Base-by-base conservation (phyloP, 2,113 vertebrate genomes). In the Podiceps cristatus region DNA sequence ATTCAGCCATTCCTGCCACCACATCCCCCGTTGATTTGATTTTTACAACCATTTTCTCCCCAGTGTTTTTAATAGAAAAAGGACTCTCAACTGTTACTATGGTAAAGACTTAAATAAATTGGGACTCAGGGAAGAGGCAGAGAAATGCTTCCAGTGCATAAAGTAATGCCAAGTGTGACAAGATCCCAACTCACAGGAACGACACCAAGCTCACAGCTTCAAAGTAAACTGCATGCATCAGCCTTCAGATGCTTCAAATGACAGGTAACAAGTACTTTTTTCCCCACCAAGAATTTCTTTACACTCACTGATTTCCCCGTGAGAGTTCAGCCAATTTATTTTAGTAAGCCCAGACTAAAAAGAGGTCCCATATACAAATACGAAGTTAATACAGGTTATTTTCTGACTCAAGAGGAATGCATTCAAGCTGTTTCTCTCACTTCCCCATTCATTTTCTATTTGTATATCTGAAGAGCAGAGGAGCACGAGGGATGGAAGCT, bases 221-320 rank as follows among this genome's bases (percentile, higher is more conserved):
- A 4, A n/a, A 25, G 23, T 33, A 83, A 60, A 37, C 33, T 2
- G 4, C 25, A 18, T 1, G 3, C 42, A 83, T 31, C 56, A 15
- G 3, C 13, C 33, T 62, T 49, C 73, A 91, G 17, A 8, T 12
- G 40, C 44, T 85, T 64, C 50, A 88, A 60, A 4, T 10, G 8
- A 66, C 2, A 23, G 25, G 9, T 35, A 13, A 37, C 10, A 60
- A 59, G 47, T 8, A 15, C 8, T 66, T 73, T 19, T 35, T 24
- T 5, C 15, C 23, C 22, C 18, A 37, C 18, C 64, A 28, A 28
- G 33, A 45, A n/a, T n/a, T 18, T 5, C 27, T 33, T 64, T 28
- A 14, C 0, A 0, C 7, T 50, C 3, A 9, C 35, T 19, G 1
- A 7, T n/a, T 90, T 42, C 33, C 31, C 33, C 15, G 15, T 13